phyloP scores from a whole-genome alignment of 2,797 vertebrate genomes.

The Lacerta agilis region DNA sequence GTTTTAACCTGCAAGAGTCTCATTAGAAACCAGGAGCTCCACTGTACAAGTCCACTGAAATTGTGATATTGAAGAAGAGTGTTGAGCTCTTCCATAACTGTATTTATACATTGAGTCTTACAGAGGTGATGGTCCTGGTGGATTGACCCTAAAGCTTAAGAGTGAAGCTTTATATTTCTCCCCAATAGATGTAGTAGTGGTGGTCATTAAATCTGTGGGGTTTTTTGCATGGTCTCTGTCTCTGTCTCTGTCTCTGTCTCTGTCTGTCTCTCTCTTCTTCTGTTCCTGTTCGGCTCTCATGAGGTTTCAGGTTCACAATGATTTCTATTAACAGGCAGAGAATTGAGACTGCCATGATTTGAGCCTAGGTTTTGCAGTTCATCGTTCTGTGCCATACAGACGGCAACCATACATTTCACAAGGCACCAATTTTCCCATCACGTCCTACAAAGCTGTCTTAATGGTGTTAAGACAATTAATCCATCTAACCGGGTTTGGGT shows the following conservation, averaged over 20 bases:
- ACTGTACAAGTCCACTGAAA: not conserved
- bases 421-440: not conserved
- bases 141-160: not conserved
- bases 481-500: not conserved
- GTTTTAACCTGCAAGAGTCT: not conserved
- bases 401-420: not conserved
- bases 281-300: not conserved
- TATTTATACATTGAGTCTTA: not conserved
- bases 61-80: not conserved
- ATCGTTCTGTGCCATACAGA: not conserved
- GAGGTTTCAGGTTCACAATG: not conserved
- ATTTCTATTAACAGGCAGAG: not conserved
- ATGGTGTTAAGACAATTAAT: not conserved
- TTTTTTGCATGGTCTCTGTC: not conserved
- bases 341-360: not conserved
- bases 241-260: too few relatives aligned
- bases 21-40: not conserved
- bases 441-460: not conserved
- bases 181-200: not conserved
- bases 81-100: not conserved
- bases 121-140: not conserved
- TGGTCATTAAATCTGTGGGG: not conserved
- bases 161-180: not conserved
- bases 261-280: too few relatives aligned
- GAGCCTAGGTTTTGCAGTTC: not conserved